Evolutionary conservation across 2,797 vertebrate species (phyloP).

Genomic region (Rhabdophis nuchalis): DNA sequence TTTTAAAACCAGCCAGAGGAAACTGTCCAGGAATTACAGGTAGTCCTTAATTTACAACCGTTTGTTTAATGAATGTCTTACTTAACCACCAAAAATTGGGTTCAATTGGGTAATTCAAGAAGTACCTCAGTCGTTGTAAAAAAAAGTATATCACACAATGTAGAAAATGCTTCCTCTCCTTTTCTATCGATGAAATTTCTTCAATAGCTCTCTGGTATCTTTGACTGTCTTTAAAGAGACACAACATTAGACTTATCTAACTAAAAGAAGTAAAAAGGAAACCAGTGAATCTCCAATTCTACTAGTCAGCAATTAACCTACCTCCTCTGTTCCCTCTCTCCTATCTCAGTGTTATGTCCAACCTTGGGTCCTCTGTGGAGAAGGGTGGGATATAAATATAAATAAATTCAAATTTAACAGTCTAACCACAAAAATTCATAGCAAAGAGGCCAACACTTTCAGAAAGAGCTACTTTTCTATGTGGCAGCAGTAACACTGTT

Average conservation of each 20-base stretch:
- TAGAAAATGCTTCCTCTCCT: not conserved
- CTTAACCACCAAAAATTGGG: too few species aligned
- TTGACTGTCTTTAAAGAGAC: not conserved
- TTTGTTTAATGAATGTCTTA: not conserved
- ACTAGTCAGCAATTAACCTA: not conserved
- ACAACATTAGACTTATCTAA: not conserved
- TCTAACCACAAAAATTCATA: not conserved
- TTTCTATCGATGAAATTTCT: not conserved
- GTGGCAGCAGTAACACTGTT: not conserved
- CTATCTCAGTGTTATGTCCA: not conserved
- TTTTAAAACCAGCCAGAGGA: not conserved
- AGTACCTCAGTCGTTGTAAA: not conserved
- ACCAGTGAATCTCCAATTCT: not conserved
- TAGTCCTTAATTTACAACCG: not conserved
- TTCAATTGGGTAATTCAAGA: too few species aligned
- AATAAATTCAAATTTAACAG: too few species aligned
- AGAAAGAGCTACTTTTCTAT: not conserved
- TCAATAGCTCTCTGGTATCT: not conserved
- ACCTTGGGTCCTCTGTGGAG: too few species aligned
- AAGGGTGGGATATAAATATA: too few species aligned
- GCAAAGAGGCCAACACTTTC: not conserved
- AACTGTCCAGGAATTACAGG: not conserved
- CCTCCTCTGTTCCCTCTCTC: not conserved
- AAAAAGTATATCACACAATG: not conserved
- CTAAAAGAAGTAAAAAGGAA: not conserved